Evolutionary conservation across 2,797 vertebrate genomes (phyloP).

Genomic region (Smutsia gigantea): DNA sequence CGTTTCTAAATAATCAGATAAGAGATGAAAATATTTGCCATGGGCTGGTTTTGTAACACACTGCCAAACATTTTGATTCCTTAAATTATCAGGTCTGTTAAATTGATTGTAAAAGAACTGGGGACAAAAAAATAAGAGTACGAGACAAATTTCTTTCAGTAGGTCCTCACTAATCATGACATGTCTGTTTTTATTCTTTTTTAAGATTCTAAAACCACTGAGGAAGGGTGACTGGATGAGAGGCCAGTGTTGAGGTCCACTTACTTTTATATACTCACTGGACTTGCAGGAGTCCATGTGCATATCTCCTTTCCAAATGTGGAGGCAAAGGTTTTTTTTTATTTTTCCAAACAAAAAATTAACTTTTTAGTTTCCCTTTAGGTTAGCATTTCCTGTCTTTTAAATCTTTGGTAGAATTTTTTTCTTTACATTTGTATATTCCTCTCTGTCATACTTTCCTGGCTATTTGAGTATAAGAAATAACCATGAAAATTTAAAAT

Average conservation of each 20-base stretch:
- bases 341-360: background rate
- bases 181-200: background rate
- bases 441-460: background rate
- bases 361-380: background rate
- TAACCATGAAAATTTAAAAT: background rate
- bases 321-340: background rate
- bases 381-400: background rate
- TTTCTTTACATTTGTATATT: background rate
- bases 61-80: background rate
- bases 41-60: background rate
- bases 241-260: background rate
- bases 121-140: background rate
- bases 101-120: background rate
- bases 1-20: background rate
- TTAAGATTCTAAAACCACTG: background rate
- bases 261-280: background rate
- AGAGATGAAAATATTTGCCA: background rate
- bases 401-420: background rate
- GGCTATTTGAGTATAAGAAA: conserved; percentile 13
- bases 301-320: background rate
- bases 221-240: background rate
- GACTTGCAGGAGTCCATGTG: background rate
- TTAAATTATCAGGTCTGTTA: background rate
- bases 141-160: background rate
- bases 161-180: background rate